Base-by-base conservation (phyloP, 2,797 vertebrate species). In the Ficedula albicollis region DNA sequence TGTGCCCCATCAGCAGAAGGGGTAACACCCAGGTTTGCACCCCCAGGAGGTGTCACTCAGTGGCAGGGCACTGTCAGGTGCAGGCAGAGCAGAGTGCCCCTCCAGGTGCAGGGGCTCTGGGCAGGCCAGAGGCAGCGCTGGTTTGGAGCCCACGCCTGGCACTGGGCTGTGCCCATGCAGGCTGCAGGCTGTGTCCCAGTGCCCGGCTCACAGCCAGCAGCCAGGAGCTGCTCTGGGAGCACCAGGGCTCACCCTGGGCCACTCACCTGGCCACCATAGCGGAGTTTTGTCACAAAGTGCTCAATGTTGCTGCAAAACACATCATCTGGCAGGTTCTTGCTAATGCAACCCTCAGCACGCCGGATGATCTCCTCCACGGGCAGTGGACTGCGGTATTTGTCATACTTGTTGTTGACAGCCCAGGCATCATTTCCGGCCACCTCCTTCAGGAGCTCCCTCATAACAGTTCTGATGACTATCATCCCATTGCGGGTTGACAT, bases 211-310 rank as follows among this genome's bases (percentile, higher is more conserved):
- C 43, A 44, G 43, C 19, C 43, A 44, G 43, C 43, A 44, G 43
- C 43, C 43, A 44, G 43, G 43, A 43, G 41, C 41, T 43, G 43
- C 43, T 44, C 19, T 44, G 43, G 43, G 43, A 44, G 43, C 43
- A 44, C 43, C 19, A 44, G 43, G 43, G 43, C 43, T 44, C 43
- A 44, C 43, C 43, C 43, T 44, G 19, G 3, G 10, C 3, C 43
- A 44, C 43, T 44, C 43, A 44, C 43, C 43, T 20, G 19, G 4
- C 98, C 98, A 2, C 99, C 51, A 0, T 72, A 55, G 13, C 68
- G 51, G 0, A 72, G 38, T 13, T 1, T 1, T 12, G 39, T 72
- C 51, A 55, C 51, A 55, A 72, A 55, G 39, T 72, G 51, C 30
- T 70, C 68, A 43, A 44, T 8, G 8, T n/a, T 44, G n/a, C 0